Base-by-base conservation (phyloP, 1,140 invertebrate genomes). In the Littorina saxatilis region DNA sequence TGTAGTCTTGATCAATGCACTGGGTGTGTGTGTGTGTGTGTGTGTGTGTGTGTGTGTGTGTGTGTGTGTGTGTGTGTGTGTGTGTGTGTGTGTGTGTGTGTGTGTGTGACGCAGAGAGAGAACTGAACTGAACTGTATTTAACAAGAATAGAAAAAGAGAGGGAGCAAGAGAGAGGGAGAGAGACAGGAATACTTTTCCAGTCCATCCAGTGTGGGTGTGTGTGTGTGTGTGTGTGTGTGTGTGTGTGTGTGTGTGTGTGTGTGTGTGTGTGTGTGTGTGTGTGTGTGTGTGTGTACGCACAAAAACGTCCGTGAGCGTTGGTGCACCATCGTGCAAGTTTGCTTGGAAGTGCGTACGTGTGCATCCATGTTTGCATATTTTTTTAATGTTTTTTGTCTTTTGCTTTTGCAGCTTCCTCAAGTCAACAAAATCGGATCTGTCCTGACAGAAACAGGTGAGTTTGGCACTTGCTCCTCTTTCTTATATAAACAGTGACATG, bases 371-470 rank as follows among this genome's bases (percentile, higher is more conserved):
- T 75, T 27, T 40, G 43, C 43, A 32, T 47, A 52, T 11, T 50
- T 50, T 9, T 50, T 20, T 11, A 50, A 23, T 61, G 55, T 61
- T 13, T 61, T 0, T 15, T 40, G 55, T 70, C 70, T 72, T 77
- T 61, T 73, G 77, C 11, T 81, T 29, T 74, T 74, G 23, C 47
- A 47, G 72, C 43, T 74, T 35, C 72, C 39, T 43, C 72, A 74
- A 11, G 39, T 74, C 17, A 74, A 43, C 43, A 74, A 74, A 20
- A 43, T 47, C 29, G 66, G 79, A 40, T 40, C 43, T 29, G 39
- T 47, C 23, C 29, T 80, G 27, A n/a, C 35, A 40, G 15, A 70
- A 29, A 66, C 63, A 40, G 39, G 37, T 70, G 27, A 80, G 39
- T 15, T 5, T 35, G 3, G 2, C 5, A 20, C 15, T 68, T 55